phyloP scores from a whole-genome alignment of 2,797 vertebrate species.

The Gouania willdenowi region DNA sequence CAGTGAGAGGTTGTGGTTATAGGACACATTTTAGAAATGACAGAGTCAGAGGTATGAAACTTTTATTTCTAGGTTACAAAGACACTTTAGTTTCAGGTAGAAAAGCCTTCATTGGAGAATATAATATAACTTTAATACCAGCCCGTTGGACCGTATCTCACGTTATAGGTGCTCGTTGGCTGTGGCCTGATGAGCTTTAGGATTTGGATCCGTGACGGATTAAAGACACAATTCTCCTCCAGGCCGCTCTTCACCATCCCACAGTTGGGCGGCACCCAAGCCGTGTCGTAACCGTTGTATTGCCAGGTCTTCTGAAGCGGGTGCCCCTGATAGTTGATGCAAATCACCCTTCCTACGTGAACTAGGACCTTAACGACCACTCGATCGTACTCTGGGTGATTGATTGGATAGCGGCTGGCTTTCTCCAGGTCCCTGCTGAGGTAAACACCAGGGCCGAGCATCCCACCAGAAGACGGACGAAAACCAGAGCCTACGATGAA shows the following conservation, averaged over 20 bases:
- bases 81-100: too few species aligned
- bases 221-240: slow-evolving; percentile 69
- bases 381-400: background rate
- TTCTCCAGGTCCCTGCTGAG: slow-evolving; percentile 67
- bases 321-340: slow-evolving; percentile 30
- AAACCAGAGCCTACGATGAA: slow-evolving; percentile 22
- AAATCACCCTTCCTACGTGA: slow-evolving; percentile 57
- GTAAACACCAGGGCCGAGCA: slow-evolving; percentile 65
- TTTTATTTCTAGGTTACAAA: background rate
- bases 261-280: slow-evolving; percentile 63
- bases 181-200: rapidly evolving
- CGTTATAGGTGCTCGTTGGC: too few species aligned
- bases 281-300: slow-evolving; percentile 10
- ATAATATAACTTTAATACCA: too few species aligned
- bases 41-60: background rate
- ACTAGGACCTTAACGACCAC: slow-evolving; percentile 48
- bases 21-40: slow-evolving; percentile 63
- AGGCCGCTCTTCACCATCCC: slow-evolving; percentile 33
- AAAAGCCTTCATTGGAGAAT: too few species aligned
- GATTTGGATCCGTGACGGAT: slow-evolving; percentile 17
- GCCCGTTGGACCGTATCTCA: too few species aligned
- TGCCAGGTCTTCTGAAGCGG: slow-evolving; percentile 51
- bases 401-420: slow-evolving; percentile 47
- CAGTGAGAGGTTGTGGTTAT: slow-evolving; percentile 33
- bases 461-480: slow-evolving; percentile 7